Conservation (phyloP, 2,797 vertebrate genomes). For the Microctenopoma lineatum region DNA sequence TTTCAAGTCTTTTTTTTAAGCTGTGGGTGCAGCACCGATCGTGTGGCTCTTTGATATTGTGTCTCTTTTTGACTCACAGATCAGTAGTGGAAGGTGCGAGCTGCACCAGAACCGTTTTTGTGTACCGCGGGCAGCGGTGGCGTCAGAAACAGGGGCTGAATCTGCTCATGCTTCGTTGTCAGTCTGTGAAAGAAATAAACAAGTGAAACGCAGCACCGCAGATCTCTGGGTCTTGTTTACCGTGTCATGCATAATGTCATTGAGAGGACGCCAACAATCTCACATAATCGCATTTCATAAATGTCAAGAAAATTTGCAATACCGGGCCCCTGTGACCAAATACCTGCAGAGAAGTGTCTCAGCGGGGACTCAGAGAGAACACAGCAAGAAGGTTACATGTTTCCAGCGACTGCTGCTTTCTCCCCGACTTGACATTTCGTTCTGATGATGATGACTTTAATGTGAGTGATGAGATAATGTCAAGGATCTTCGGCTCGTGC, state of each 20-base stretch:
- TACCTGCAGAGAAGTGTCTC: slow-evolving; percentile 43
- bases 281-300: slow-evolving; percentile 61
- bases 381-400: slow-evolving; percentile 68
- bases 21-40: slow-evolving; percentile 8
- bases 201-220: slow-evolving; percentile 7
- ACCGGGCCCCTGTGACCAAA: slow-evolving; percentile 35
- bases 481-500: slow-evolving; percentile 42
- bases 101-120: slow-evolving; percentile 24
- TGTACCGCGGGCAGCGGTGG: slow-evolving; percentile 19
- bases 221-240: slow-evolving; percentile 44
- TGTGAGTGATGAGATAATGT: slow-evolving; percentile 64
- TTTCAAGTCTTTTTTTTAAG: slow-evolving; percentile 55
- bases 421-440: slow-evolving; percentile 73
- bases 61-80: slow-evolving; percentile 47
- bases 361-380: slow-evolving; percentile 19
- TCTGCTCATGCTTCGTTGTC: not conserved
- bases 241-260: slow-evolving; percentile 40
- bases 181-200: not conserved
- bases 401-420: slow-evolving; percentile 56
- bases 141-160: not conserved
- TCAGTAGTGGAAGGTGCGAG: slow-evolving; percentile 39
- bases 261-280: slow-evolving; percentile 44
- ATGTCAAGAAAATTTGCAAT: slow-evolving; percentile 68
- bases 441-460: slow-evolving; percentile 62
- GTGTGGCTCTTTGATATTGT: slow-evolving; percentile 46